Evolutionary conservation across 2,797 vertebrate species (phyloP).

Genomic region (Gallirallus australis): DNA sequence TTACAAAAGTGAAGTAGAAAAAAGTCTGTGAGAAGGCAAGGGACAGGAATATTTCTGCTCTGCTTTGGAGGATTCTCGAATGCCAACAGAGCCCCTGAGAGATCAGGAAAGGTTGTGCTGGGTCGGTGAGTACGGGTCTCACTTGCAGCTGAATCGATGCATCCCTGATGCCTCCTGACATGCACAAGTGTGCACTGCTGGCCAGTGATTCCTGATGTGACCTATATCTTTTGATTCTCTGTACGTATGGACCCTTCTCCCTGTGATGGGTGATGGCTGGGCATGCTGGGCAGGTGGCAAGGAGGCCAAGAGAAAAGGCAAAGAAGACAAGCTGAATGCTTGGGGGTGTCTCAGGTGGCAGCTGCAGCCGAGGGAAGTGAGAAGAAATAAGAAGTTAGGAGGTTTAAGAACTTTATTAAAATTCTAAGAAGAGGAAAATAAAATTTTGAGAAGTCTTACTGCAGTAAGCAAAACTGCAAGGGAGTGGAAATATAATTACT

Average conservation of each 20-base stretch:
- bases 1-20: not conserved
- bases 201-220: not conserved
- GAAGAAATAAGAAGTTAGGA: not conserved
- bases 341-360: not conserved
- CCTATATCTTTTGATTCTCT: not conserved
- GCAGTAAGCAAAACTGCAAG: not conserved
- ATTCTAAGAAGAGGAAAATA: not conserved
- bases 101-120: not conserved
- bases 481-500: not conserved
- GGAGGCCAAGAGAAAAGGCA: not conserved
- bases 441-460: not conserved
- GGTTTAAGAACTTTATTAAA: not conserved
- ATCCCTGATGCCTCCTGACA: not conserved
- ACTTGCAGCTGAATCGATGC: not conserved
- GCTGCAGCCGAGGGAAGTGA: not conserved
- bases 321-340: not conserved
- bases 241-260: not conserved
- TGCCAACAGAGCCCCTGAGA: not conserved
- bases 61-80: not conserved
- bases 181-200: fast-evolving
- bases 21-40: not conserved
- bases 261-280: not conserved
- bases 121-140: not conserved
- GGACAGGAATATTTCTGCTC: not conserved
- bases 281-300: not conserved